Evolutionary conservation across 2,888 invertebrate species (phyloP).

Genomic region (Nematopogon swammerdamellus): DNA sequence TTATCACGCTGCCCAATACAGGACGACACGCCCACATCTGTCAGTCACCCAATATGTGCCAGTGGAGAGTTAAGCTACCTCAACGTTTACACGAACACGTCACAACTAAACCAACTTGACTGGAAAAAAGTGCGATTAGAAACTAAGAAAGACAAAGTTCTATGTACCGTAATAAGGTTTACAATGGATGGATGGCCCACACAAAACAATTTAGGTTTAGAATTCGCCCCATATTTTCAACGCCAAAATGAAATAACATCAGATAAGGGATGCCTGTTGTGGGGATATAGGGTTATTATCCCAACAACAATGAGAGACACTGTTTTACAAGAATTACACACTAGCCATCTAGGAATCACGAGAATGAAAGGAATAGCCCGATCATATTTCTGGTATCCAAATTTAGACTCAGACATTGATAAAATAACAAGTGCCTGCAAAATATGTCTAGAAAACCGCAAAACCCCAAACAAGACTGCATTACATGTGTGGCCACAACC

Average conservation of each 20-base stretch:
- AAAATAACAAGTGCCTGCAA: background rate
- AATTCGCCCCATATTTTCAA: constrained; percentile 4
- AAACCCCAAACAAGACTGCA: background rate
- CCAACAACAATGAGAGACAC: constrained; percentile 1
- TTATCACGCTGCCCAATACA: constrained; percentile 6
- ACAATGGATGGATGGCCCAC: constrained; percentile 8
- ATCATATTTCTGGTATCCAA: constrained; percentile 11
- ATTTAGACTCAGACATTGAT: background rate
- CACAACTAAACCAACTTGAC: constrained; percentile 3
- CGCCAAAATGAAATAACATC: too few relatives aligned
- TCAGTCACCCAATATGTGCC: too few relatives aligned
- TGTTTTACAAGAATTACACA: constrained; percentile 6
- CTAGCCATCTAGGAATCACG: constrained; percentile 7
- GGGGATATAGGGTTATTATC: constrained; percentile 8
- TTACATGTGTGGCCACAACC: too few relatives aligned
- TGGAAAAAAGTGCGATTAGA: constrained; percentile 7
- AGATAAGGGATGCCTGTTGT: constrained; percentile 5
- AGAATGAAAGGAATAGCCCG: constrained; percentile 8
- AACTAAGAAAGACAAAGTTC: constrained; percentile 6
- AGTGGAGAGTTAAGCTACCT: background rate
- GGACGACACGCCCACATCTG: background rate
- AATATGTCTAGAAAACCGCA: background rate
- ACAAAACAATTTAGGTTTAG: constrained; percentile 2
- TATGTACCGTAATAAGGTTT: constrained; percentile 3
- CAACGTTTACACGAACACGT: constrained; percentile 2